Conservation (phyloP, 2,888 invertebrate species). For the Thalpophila matura region DNA sequence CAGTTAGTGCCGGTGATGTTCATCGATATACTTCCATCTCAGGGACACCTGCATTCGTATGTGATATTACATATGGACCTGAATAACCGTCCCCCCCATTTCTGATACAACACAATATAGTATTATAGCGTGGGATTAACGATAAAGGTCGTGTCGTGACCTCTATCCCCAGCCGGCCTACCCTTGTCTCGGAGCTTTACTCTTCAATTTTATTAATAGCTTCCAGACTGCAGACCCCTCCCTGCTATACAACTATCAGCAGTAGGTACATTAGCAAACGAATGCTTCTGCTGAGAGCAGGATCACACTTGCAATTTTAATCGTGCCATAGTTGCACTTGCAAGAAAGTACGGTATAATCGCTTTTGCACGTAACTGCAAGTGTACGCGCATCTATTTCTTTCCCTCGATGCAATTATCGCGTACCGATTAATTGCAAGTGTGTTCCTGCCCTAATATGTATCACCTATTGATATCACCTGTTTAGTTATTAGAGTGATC, state of each 20-base stretch:
- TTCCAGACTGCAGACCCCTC: conserved; percentile 11
- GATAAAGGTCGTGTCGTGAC: conserved; percentile 47
- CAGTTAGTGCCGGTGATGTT: too few species aligned
- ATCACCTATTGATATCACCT: too few species aligned
- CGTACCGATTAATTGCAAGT: too few species aligned
- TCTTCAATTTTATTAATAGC: conserved; percentile 46
- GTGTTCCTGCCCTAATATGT: too few species aligned
- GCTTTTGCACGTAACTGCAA: too few species aligned
- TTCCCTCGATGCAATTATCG: too few species aligned
- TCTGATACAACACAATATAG: conserved; percentile 21
- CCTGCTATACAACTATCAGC: neutral
- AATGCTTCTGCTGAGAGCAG: too few species aligned
- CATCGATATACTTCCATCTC: neutral
- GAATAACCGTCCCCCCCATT: neutral
- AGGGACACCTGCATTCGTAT: neutral
- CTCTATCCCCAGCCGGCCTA: conserved; percentile 34
- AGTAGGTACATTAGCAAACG: neutral
- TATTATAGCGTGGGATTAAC: conserved; percentile 10
- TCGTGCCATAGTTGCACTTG: too few species aligned
- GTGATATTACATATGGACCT: neutral
- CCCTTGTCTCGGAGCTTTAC: conserved; percentile 44
- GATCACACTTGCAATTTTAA: neutral
- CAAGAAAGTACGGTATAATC: too few species aligned
- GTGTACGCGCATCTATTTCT: too few species aligned
- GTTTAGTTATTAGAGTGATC: too few species aligned